phyloP scores from a whole-genome alignment of 2,113 vertebrate species.

The Bambusicola thoracicus region DNA sequence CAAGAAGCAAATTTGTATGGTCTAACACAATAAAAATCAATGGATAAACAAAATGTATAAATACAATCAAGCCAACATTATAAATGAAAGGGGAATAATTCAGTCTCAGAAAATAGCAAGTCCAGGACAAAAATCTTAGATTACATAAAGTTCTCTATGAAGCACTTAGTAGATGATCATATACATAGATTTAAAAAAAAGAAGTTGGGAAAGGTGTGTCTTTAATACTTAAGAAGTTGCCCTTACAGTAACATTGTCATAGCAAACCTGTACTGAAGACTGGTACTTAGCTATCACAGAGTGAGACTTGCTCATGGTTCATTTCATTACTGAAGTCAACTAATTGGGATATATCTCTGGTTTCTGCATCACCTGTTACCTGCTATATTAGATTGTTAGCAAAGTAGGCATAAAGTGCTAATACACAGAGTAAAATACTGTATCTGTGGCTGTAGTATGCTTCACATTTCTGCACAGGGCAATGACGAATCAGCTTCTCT shows the following conservation, averaged over 20 bases:
- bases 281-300: not conserved
- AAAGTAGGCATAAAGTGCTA: constrained; percentile 32
- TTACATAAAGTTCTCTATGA: not conserved
- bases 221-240: not conserved
- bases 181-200: not conserved
- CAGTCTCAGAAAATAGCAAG: constrained; percentile 2
- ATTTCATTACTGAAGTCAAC: not conserved
- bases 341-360: not conserved
- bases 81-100: constrained; percentile 15
- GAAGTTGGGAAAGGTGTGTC: not conserved
- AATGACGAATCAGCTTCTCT: not conserved
- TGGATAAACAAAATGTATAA: not conserved
- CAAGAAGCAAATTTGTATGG: not conserved
- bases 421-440: not conserved
- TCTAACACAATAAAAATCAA: not conserved
- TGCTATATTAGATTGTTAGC: not conserved
- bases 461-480: not conserved
- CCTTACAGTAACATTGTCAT: not conserved
- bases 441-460: not conserved
- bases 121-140: not conserved
- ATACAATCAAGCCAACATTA: not conserved
- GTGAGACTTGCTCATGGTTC: not conserved
- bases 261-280: not conserved
- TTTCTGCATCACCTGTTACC: not conserved
- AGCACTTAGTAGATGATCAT: not conserved